These are phyloP conservation scores for Alethe castanea DNA, from an alignment of 2,113 vertebrate species.

Conservation along the genomic window DNA sequence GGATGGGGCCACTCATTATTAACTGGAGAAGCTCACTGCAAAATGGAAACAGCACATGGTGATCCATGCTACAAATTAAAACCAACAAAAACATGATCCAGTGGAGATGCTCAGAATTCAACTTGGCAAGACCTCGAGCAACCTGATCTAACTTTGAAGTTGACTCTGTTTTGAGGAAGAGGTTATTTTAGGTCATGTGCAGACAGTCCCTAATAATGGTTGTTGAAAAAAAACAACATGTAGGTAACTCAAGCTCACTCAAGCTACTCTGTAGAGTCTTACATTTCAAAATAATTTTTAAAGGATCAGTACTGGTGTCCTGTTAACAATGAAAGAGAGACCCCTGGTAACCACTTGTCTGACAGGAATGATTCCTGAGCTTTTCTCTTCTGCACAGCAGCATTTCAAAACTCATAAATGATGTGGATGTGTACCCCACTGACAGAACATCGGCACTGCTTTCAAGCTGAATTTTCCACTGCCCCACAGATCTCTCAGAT, in stretches of 20 bases:
- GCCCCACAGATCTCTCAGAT: background rate
- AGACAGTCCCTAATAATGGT: background rate
- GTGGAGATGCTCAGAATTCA: background rate
- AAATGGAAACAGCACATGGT: slow-evolving; percentile 24
- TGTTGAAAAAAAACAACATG: background rate
- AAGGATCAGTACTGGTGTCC: background rate
- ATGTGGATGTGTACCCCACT: background rate
- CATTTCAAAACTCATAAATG: background rate
- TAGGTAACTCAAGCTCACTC: background rate
- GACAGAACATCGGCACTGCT: background rate
- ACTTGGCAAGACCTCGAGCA: background rate
- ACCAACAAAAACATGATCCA: background rate
- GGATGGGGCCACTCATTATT: slow-evolving; percentile 83
- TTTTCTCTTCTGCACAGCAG: background rate
- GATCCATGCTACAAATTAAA: background rate
- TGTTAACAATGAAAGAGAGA: background rate
- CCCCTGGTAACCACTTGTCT: background rate
- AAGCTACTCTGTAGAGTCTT: background rate
- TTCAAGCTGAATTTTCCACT: background rate
- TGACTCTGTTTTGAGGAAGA: background rate
- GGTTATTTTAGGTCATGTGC: background rate
- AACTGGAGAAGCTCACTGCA: slow-evolving; percentile 87
- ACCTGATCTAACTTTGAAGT: background rate
- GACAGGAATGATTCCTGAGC: background rate
- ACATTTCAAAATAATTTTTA: background rate